Base-by-base conservation (phyloP, 2,888 invertebrate genomes). In the Dynastes tityus region DNA sequence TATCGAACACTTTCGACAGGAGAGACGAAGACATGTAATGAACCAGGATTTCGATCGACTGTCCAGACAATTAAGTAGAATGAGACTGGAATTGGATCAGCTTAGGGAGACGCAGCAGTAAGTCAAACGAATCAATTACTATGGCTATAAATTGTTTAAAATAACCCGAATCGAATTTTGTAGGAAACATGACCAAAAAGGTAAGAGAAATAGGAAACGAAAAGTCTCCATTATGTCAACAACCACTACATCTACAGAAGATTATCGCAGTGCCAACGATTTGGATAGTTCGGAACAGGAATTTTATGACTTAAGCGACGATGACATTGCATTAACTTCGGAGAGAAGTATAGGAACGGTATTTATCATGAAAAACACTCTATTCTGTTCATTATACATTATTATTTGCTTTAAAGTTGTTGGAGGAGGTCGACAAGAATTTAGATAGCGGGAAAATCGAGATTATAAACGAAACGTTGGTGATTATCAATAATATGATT, bases 221-320 rank as follows among this genome's bases (percentile, higher is more conserved):
- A 76, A 74, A 45, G 27, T 32, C 8, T 77, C 77, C 9, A 63
- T 78, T 32, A 51, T 79, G 40, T 80, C 83, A 3, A 80, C 80
- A 16, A 80, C 83, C 2, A 81, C 80, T 9, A 82, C 83, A 2
- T 82, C 83, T 22, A 77, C 81, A n/a, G 88, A 88, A 61, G 87
- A 87, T 70, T 88, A 86, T 81, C 81, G 81, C n/a, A 87, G 87
- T 81, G 84, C 86, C 22, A 81, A 83, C 53, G 86, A 87, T 78
- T 37, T 84, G 3, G 88, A 83, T 63, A 88, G 88, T 82, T 88
- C 88, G 3, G 89, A 89, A 83, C 80, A 87, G 79, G 89, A 89
- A 80, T 89, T 88, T 82, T 89, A 87, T 79, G 89, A 89, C 83
- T 81, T 88, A 5, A 87, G 86, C 80, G 88, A 88, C 78, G 87